Evolutionary conservation across 1,140 invertebrate genomes (phyloP).

Genomic region (Bursaphelenchus mucronatus): DNA sequence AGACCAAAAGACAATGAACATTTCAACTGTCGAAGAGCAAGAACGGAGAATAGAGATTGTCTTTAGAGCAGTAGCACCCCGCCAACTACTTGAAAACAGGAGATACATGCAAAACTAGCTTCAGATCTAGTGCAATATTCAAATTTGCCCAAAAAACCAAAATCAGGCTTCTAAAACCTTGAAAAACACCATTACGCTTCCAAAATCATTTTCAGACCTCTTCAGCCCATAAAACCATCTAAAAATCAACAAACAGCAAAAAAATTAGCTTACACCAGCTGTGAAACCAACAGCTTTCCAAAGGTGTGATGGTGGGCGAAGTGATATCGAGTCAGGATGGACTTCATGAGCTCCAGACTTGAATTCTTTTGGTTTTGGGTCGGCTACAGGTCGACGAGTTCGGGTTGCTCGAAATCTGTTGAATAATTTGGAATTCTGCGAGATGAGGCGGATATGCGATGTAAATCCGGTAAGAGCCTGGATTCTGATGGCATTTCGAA

Average conservation of each 20-base stretch:
- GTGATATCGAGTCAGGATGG: conserved; percentile 28
- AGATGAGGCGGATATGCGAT: too few species aligned
- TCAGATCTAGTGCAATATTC: not conserved
- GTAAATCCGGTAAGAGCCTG: too few species aligned
- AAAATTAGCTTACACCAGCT: conserved; percentile 30
- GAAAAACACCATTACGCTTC: conserved; percentile 1
- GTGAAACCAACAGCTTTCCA: conserved; percentile 44
- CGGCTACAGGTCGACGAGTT: not conserved
- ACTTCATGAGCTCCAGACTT: not conserved
- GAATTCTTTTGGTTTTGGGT: conserved; percentile 2
- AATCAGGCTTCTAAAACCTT: not conserved
- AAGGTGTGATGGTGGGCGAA: conserved; percentile 32
- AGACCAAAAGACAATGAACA: too few species aligned
- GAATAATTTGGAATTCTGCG: not conserved
- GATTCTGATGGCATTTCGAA: too few species aligned
- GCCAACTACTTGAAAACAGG: not conserved
- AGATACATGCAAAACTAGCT: not conserved
- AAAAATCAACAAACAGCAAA: conserved; percentile 21
- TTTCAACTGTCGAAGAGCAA: too few species aligned
- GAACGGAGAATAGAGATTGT: too few species aligned
- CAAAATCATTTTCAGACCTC: conserved; percentile 4
- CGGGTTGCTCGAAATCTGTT: conserved; percentile 11
- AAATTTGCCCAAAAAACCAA: not conserved
- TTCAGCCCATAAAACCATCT: conserved; percentile 20
- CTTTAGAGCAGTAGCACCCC: too few species aligned